phyloP scores from a whole-genome alignment of 1,140 invertebrate species.

The Zaprionus capensis region DNA sequence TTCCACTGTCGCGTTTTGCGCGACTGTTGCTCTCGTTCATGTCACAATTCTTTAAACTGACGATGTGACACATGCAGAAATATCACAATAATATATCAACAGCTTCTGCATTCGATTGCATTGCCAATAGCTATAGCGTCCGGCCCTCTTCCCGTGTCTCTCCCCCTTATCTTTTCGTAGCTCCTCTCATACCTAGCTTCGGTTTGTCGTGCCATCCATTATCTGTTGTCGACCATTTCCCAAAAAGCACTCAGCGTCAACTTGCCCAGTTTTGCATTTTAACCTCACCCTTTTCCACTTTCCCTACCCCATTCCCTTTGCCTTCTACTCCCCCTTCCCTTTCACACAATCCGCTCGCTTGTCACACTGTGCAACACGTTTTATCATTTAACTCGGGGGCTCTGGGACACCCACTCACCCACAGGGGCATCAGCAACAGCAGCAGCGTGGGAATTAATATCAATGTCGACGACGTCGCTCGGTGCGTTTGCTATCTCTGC shows the following conservation, averaged over 20 bases:
- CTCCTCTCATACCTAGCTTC: neutral
- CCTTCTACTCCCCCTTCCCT: neutral
- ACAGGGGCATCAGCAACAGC: conserved; percentile 46
- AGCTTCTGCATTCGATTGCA: conserved; percentile 25
- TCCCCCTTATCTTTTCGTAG: neutral
- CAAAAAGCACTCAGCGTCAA: conserved; percentile 62
- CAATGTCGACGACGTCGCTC: conserved; percentile 65
- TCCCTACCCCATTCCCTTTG: neutral
- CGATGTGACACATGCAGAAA: conserved; percentile 12
- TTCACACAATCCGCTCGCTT: conserved; percentile 8
- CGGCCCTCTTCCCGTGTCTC: neutral
- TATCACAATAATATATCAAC: conserved; percentile 13
- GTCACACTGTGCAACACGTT: conserved; percentile 62
- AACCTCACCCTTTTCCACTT: conserved; percentile 8
- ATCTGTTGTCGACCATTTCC: conserved; percentile 54
- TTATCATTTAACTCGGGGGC: conserved; percentile 72
- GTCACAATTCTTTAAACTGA: conserved; percentile 3
- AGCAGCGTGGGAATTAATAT: conserved; percentile 81
- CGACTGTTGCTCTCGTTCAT: too few relatives aligned
- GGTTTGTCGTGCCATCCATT: conserved; percentile 44
- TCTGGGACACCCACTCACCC: conserved; percentile 37
- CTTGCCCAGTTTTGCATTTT: conserved; percentile 65
- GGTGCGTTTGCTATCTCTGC: conserved; percentile 66
- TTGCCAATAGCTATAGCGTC: neutral
- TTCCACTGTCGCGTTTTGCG: too few relatives aligned